Conservation (phyloP, 1,140 invertebrate species). For the Phymastichus coffea region DNA sequence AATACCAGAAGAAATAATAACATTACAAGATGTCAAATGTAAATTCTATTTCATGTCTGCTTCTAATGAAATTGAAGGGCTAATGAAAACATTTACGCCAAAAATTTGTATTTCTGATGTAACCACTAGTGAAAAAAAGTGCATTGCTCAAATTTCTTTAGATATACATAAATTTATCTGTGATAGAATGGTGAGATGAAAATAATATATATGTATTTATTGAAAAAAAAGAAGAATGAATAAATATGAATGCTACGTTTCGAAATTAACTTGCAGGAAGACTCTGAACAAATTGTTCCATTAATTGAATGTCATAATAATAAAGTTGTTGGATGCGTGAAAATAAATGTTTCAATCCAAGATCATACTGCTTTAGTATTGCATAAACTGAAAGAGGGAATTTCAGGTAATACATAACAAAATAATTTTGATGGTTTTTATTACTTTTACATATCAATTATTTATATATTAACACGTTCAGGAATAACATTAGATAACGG, state of each 20-base stretch:
- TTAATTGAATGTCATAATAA: slow-evolving; percentile 37
- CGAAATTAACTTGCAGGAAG: too few species aligned
- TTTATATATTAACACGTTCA: background rate
- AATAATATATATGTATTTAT: background rate
- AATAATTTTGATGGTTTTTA: background rate
- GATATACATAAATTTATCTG: slow-evolving; percentile 41
- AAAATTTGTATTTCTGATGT: slow-evolving; percentile 50
- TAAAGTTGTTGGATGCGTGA: slow-evolving; percentile 40
- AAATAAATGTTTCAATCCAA: slow-evolving; percentile 43
- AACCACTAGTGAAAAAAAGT: slow-evolving; percentile 34
- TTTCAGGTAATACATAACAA: slow-evolving; percentile 32
- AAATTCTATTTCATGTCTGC: slow-evolving; percentile 55
- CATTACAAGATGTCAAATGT: slow-evolving; percentile 48
- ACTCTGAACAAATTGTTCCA: slow-evolving; percentile 5
- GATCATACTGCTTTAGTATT: slow-evolving; percentile 38
- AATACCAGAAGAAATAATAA: slow-evolving; percentile 39
- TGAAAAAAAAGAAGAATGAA: background rate
- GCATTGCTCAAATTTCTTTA: slow-evolving; percentile 38
- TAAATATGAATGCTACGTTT: too few species aligned
- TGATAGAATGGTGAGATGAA: slow-evolving; percentile 40
- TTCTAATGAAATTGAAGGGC: slow-evolving; percentile 44
- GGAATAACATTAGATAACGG: slow-evolving; percentile 51
- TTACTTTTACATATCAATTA: background rate
- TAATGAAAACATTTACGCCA: slow-evolving; percentile 48
- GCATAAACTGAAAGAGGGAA: slow-evolving; percentile 37